Percentiles rank a stretch among this genome's conserved stretches.
phyloP scores from a whole-genome alignment of 2,888 invertebrate genomes.

The Augiades crinisus region DNA sequence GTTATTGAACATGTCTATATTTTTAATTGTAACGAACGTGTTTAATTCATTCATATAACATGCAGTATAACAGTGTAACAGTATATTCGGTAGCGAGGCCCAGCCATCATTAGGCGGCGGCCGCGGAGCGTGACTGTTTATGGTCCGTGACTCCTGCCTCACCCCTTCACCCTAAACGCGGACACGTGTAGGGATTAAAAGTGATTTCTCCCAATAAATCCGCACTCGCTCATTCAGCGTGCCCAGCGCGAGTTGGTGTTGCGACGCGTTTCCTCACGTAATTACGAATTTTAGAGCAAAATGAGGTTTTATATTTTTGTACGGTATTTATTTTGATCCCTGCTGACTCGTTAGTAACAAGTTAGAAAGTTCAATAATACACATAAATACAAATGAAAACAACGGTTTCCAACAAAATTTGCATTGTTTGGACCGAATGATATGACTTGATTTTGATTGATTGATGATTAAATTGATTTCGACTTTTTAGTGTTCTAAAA shows the following conservation, averaged over 20 bases:
- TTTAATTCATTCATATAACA: neutral
- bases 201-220: constrained; percentile 61
- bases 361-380: too few species aligned
- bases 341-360: too few species aligned
- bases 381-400: too few species aligned
- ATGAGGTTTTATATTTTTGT: neutral
- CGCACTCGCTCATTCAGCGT: constrained; percentile 28
- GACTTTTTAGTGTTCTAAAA: too few species aligned
- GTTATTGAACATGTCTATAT: too few species aligned
- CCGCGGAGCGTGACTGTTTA: constrained; percentile 73
- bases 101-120: constrained; percentile 60
- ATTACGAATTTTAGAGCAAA: constrained; percentile 3
- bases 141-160: constrained; percentile 67
- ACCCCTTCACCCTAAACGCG: constrained; percentile 72
- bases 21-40: neutral
- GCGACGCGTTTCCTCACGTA: constrained; percentile 12
- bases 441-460: too few species aligned
- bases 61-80: constrained; percentile 4
- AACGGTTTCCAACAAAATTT: too few species aligned
- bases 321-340: too few species aligned
- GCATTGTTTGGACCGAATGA: too few species aligned
- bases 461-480: too few species aligned
- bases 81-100: constrained; percentile 31
- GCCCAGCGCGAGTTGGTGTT: constrained; percentile 9
- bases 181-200: constrained; percentile 77